Evolutionary conservation across 2,797 vertebrate genomes (phyloP), one percentile per base, ranked within the genome.

Genomic region (Melanotaenia trifasciata): DNA sequence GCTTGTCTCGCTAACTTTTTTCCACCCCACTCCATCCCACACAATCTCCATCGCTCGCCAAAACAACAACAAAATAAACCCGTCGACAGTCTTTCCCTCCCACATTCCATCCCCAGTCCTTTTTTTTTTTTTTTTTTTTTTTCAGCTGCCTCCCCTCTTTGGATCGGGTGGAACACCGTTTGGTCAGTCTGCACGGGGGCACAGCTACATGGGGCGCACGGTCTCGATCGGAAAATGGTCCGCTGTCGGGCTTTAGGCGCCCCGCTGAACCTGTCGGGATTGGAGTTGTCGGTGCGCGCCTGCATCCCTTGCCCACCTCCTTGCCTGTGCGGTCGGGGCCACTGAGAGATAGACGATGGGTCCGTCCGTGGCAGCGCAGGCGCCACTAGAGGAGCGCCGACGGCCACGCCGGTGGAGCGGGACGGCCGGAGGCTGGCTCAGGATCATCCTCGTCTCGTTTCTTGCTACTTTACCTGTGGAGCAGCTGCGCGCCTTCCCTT

Each of bases 401-500:
- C 87, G 89, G 76, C 90, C 72, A 88, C 90, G 89, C 72, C 94
- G 81, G 85, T 92, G 94, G 92, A 87, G 94, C 94, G 95, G 96
- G 93, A 94, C 95, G 79, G 95, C 95, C 87, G 93, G 96, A 84
- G 94, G 96, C 76, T 96, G 96, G 95, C 93, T 97, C 67, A 90
- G 97, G 94, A 94, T 97, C 82, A 93, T 95, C 59, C 88, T 96
- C 74, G 88, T 98, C 69, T 94, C 94, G 0, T 95, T 98, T 58
- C 85, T 97, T 85, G 92, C 95, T 74, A 95, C 96, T 87, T 96
- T 97, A 90, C 97, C 97, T 78, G 96, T 95, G 86, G 96, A 96
- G 88, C 96, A 95, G 94, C 96, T 98, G 91, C 94, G 96, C 89
- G 97, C 97, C 76, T 99, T 98, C 94, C 97, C 97, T 79, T 98